Base-by-base conservation (phyloP, 1,140 invertebrate species). In the Dreissena rostriformis region DNA sequence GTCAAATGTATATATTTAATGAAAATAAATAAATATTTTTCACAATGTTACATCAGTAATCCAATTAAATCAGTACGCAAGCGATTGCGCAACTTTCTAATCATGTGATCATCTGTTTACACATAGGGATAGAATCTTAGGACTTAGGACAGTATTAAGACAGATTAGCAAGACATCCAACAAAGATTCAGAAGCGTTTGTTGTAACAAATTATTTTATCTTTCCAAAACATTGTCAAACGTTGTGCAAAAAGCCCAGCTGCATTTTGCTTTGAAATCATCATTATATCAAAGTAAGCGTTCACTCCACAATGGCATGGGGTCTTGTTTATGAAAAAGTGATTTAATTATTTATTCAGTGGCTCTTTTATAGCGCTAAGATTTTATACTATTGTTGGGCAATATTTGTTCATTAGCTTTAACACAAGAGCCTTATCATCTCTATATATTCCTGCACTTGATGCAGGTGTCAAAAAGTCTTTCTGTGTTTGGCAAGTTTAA, bases 391-490 rank as follows among this genome's bases (percentile, higher is more conserved):
- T 39, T 39, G 2, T 2, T 39, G 39, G 39, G 57, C 57, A 61
- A 61, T 61, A 61, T 61, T 61, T 61, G 22, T 61, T 61, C 11
- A 61, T 24, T 24, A 24, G 57, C 17, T 61, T 61, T 61, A 61
- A 19, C 22, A 61, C 57, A n/a, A 61, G 57, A 61, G 17, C 15
- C 17, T 75, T 74, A 82, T 74, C 71, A 66, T 10, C 51, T 52
- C 55, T 57, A 15, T 22, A 82, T 74, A 39, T 39, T 39, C 39
- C 39, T 39, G 39, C 39, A 39, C 39, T 39, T 39, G 39, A 82
- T 4, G 51, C 80, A 82, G 80, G 80, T 82, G 80, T 82, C 72
- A 75, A 75, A 67, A 75, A 67, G 52, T 57, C n/a, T 65, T 75
- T 63, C 66, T 68, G 19, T 73, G 70, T 72, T 24, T 65, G 17